Base-by-base conservation (phyloP, 2,797 vertebrate species). In the Silurus aristotelis region DNA sequence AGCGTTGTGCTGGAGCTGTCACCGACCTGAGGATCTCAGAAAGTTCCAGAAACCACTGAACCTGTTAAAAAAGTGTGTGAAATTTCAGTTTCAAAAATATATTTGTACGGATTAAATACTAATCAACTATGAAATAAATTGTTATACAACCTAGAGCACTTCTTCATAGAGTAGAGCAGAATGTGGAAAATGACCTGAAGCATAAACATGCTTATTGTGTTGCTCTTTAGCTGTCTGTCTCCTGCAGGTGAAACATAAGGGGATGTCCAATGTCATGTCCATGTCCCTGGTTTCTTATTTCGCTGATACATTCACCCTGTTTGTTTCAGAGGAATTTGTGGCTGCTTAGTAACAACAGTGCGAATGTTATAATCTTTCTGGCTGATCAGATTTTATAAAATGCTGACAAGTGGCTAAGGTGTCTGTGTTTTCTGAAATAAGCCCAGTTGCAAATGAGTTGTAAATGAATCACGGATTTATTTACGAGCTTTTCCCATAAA, bases 11-110 rank as follows among this genome's bases (percentile, higher is more conserved):
- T 60, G 27, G 25, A 17, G 55, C 19, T 76, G 71, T 70, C 78
- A 38, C 17, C 66, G 56, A 61, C 17, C 14, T 22, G 72, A 73
- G 10, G 3, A 68, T 6, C 67, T 5, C 46, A n/a, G 86, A 87
- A 87, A 82, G 83, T 87, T 87, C 86, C 66, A 82, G 86, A 84
- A 76, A 17, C 43, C 31, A 22, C 43, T 27, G 1, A 17, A 85
- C 12, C 27, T 1, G 5, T 5, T 76, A 7, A 1, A 56, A 17
- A 56, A 55, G 3, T 72, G 20, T 27, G 78, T 31, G 14, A 5
- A 6, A 4, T 43, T 58, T 61, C 31, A n/a, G 3, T 6, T 14
- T 6, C 19, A 12, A 17, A 14, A 14, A n/a, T 7, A n/a, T 4
- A 1, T 22, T 22, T 63, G 38, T 9, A n/a, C 60, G 3, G 2